A percentile compares a stretch with the other conserved stretches of the same genome.
phyloP scores from a whole-genome alignment of 92 coral and sea anemone species.

The Paragorgia papillata region DNA sequence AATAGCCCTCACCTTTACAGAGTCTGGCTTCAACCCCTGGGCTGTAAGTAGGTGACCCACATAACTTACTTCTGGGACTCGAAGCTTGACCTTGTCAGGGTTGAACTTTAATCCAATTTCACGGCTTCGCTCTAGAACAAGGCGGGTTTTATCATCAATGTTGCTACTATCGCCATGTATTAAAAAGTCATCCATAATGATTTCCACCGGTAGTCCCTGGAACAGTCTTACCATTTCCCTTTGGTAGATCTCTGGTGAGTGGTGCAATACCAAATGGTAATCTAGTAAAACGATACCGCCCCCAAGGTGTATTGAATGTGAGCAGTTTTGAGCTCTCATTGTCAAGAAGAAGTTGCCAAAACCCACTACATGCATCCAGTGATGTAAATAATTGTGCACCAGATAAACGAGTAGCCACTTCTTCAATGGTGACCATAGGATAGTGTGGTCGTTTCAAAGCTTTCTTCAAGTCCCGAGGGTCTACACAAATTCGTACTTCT shows the following conservation, averaged over 20 bases:
- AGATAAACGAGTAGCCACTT: not conserved
- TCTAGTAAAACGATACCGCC: conserved; percentile 43
- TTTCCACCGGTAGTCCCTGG: conserved; percentile 53
- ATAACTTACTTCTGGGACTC: conserved; percentile 44
- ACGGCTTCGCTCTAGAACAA: conserved; percentile 35
- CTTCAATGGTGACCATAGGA: conserved; percentile 2
- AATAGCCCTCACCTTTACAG: conserved; percentile 41
- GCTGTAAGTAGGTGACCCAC: conserved; percentile 49
- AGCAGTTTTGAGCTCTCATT: conserved; percentile 37
- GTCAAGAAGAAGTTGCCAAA: conserved; percentile 4
- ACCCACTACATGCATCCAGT: conserved; percentile 8
- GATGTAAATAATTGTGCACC: not conserved
- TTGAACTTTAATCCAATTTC: conserved; percentile 55
- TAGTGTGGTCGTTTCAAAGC: not conserved
- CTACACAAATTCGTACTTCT: conserved; percentile 44
- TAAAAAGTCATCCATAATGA: conserved; percentile 57
- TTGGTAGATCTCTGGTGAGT: conserved; percentile 59
- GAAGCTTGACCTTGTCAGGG: conserved; percentile 33
- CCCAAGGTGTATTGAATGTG: conserved; percentile 62
- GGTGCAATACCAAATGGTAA: conserved; percentile 57
- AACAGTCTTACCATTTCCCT: conserved; percentile 63
- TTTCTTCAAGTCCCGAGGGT: conserved; percentile 45
- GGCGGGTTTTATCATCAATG: conserved; percentile 28
- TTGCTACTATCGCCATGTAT: conserved; percentile 49
- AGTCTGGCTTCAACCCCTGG: conserved; percentile 49